phyloP scores from a whole-genome alignment of 2,797 vertebrate species.

The Hypotaenidia philippensis region DNA sequence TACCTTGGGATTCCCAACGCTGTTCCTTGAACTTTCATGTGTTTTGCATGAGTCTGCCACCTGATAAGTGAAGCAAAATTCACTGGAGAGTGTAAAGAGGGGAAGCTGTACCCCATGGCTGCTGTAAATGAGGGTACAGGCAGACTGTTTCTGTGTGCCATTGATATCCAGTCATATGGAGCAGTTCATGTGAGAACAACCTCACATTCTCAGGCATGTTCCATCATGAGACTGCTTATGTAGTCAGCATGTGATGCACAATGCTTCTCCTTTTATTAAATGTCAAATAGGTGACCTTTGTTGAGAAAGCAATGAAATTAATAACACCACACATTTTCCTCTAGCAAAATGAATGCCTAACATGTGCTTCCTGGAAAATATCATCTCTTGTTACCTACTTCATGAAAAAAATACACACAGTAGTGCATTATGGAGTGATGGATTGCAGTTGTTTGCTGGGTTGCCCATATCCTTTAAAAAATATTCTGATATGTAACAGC shows the following conservation, averaged over 20 bases:
- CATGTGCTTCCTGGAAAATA: background rate
- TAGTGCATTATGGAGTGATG: background rate
- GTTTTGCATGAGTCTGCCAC: background rate
- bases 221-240: fast-evolving
- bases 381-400: background rate
- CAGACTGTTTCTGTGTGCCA: background rate
- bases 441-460: background rate
- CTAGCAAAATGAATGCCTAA: background rate
- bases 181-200: background rate
- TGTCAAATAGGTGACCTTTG: background rate
- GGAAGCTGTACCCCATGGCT: background rate
- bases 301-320: background rate
- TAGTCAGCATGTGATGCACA: too few species aligned
- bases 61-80: background rate
- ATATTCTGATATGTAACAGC: background rate
- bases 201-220: fast-evolving
- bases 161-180: background rate
- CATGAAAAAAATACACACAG: background rate
- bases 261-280: background rate
- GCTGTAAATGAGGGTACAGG: background rate
- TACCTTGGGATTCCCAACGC: background rate
- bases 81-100: background rate
- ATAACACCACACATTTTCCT: background rate
- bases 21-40: background rate
- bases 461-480: background rate